These are phyloP conservation scores for Mantis religiosa DNA, from an alignment of 2,888 invertebrate species.

Conservation along the genomic window DNA sequence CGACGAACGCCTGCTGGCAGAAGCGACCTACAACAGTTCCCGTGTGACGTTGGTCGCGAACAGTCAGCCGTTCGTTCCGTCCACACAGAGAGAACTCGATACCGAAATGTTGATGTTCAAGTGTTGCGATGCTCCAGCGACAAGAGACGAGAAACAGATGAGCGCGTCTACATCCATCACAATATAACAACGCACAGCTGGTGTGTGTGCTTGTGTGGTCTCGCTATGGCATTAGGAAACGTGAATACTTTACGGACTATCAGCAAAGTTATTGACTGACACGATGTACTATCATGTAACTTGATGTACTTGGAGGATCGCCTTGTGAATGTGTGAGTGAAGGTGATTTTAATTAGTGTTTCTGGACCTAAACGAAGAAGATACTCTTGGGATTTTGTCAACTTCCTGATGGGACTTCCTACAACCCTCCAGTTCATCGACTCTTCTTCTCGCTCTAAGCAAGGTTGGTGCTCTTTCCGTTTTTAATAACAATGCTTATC, in stretches of 20 bases:
- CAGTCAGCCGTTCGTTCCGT: not conserved
- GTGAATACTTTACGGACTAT: not conserved
- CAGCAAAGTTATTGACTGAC: not conserved
- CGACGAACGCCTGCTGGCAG: not conserved
- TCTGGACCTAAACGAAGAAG: not conserved
- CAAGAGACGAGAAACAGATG: not conserved
- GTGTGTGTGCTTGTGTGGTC: too few relatives aligned
- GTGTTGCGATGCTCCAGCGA: not conserved
- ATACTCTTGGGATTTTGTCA: not conserved
- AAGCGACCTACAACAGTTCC: not conserved
- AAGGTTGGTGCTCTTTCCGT: not conserved
- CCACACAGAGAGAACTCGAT: not conserved
- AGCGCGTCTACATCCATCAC: not conserved
- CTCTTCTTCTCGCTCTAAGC: not conserved
- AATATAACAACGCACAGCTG: not conserved
- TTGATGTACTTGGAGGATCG: not conserved
- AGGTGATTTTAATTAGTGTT: not conserved
- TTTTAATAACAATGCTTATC: too few relatives aligned
- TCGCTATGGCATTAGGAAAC: too few relatives aligned
- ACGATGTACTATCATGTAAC: not conserved
- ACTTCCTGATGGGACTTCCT: not conserved
- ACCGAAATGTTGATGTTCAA: not conserved
- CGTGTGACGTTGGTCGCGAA: not conserved
- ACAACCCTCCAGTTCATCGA: not conserved
- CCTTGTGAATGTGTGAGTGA: not conserved